Conservation (phyloP, 2,888 invertebrate genomes). For the Rosalia funebris region DNA sequence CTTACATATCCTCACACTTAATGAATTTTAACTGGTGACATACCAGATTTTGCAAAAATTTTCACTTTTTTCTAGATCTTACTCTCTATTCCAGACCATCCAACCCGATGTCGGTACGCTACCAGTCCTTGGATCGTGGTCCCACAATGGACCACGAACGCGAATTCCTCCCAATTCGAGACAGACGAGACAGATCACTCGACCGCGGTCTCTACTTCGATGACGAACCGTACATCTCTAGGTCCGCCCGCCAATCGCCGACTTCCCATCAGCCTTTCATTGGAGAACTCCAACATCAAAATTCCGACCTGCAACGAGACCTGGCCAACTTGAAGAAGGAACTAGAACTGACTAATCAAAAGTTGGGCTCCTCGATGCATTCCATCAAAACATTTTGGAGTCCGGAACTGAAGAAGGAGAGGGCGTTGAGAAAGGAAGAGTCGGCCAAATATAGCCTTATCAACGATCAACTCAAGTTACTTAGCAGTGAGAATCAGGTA, state of each 20-base stretch:
- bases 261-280: constrained; percentile 72
- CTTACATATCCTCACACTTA: too few relatives aligned
- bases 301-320: constrained; percentile 95
- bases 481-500: constrained; percentile 97
- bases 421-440: constrained; percentile 96
- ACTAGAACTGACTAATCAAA: constrained; percentile 95
- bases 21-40: too few relatives aligned
- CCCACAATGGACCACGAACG: constrained; percentile 73
- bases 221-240: constrained; percentile 72
- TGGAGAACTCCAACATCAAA: constrained; percentile 92
- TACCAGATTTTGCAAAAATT: too few relatives aligned
- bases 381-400: constrained; percentile 99
- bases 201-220: constrained; percentile 75
- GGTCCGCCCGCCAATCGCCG: constrained; percentile 77
- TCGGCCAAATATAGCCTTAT: constrained; percentile 96
- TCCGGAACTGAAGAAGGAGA: constrained; percentile 98
- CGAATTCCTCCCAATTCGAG: constrained; percentile 87
- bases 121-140: constrained; percentile 66
- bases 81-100: constrained; percentile 58
- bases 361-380: constrained; percentile 98
- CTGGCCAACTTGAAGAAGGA: constrained; percentile 92
- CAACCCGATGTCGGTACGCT: constrained; percentile 69
- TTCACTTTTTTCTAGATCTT: too few relatives aligned
- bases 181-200: constrained; percentile 76
- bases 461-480: constrained; percentile 94